Percentiles rank a stretch among this genome's conserved stretches.
Evolutionary conservation across 2,113 vertebrate genomes (phyloP).

Genomic region (Strix uralensis): DNA sequence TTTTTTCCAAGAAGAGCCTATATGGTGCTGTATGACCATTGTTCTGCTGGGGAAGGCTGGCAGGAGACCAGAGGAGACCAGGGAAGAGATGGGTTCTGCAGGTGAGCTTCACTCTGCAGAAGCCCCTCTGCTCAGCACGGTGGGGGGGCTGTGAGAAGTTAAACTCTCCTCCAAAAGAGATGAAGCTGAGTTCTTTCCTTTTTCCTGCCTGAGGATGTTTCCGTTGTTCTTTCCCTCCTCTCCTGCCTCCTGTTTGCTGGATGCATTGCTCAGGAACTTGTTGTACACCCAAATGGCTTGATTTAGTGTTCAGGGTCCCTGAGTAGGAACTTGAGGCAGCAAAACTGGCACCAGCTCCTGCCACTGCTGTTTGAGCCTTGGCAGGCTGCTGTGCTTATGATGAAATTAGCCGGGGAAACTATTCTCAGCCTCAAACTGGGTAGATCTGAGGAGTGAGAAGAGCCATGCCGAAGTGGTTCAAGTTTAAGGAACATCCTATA

Average conservation of each 20-base stretch:
- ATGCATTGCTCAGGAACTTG: background rate
- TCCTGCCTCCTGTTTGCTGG: background rate
- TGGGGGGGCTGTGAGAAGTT: background rate
- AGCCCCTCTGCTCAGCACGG: background rate
- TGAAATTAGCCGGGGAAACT: background rate
- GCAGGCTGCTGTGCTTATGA: background rate
- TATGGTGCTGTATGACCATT: rapidly evolving
- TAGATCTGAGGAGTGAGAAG: background rate
- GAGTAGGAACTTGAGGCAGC: background rate
- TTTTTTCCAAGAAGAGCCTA: rapidly evolving
- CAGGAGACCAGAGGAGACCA: background rate
- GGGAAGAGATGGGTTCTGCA: background rate
- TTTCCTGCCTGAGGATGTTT: background rate
- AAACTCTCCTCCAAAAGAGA: background rate
- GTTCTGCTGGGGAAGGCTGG: background rate
- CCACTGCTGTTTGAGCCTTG: background rate
- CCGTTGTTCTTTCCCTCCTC: background rate
- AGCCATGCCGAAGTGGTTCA: background rate
- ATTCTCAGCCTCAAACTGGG: background rate
- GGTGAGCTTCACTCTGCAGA: background rate
- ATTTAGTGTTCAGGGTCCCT: background rate
- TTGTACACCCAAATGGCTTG: background rate
- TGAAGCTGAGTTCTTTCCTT: background rate
- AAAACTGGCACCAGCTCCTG: background rate
- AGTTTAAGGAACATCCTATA: background rate